Base-by-base conservation (phyloP, 1,140 invertebrate genomes). In the Mylabris phalerata region DNA sequence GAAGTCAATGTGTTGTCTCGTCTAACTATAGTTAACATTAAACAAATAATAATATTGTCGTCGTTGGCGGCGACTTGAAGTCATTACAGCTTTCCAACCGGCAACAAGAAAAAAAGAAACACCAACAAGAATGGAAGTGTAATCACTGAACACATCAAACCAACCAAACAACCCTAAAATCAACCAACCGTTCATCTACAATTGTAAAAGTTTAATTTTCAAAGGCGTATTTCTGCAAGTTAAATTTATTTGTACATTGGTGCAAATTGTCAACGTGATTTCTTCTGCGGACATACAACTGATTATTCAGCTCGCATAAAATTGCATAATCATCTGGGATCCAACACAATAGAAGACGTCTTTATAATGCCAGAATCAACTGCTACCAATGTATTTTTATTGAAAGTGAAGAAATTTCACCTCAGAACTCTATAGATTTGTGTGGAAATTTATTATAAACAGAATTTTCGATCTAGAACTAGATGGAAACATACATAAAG, bases 201-300 rank as follows among this genome's bases (percentile, higher is more conserved):
- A 54, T 45, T 46, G 39, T 54, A 54, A 44, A 54, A 54, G 42
- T 54, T 54, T 54, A 54, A 54, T 54, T 54, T 54, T 54, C 42
- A 54, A 54, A 54, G 51, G 46, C 46, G 45, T 45, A 45, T 54
- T 54, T 54, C 51, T 54, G 51, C 51, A 54, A 54, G 51, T 54
- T 32, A 54, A 54, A 54, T 54, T 24, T 54, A 32, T 32, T 32
- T 32, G 32, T 32, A 5, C 32, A 32, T 32, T 32, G 32, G 4
- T 32, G 32, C 32, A 32, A 32, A 32, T 32, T 32, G 32, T 32
- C 7, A 7, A 32, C 7, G 32, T 7, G 32, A 4, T 7, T 32
- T 32, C 7, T 32, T 32, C 32, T 32, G 2, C 32, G 32, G 32
- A 32, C 32, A 32, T 19, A 19, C 32, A 32, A 32, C 32, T 32